These are phyloP conservation scores for Hofmannophila pseudospretella DNA, from an alignment of 2,888 invertebrate genomes.

Conservation along the genomic window DNA sequence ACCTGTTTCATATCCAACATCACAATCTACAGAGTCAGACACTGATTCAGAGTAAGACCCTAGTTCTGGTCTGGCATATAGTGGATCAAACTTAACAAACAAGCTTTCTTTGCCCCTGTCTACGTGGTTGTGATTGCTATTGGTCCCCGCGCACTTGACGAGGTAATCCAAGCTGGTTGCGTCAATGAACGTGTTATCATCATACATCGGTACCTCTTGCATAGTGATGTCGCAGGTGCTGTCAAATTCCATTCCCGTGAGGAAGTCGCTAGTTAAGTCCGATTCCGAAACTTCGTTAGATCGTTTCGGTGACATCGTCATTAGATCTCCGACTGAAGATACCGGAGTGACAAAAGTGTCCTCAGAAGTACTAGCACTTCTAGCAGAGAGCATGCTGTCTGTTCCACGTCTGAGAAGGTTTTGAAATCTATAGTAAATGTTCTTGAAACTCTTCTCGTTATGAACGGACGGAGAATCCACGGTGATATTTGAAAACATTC, in stretches of 20 bases:
- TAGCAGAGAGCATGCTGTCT: conserved; percentile 41
- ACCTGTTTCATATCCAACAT: conserved; percentile 66
- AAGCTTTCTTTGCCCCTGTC: conserved; percentile 79
- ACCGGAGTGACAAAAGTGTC: conserved; percentile 56
- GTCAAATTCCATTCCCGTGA: conserved; percentile 58
- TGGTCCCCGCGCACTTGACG: conserved; percentile 62
- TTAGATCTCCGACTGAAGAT: conserved; percentile 57
- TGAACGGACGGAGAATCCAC: conserved; percentile 30
- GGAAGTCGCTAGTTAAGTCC: conserved; percentile 51
- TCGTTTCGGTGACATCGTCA: conserved; percentile 55
- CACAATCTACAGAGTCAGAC: conserved; percentile 45
- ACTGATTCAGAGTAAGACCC: conserved; percentile 31
- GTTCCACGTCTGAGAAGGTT: conserved; percentile 36
- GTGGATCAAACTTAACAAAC: conserved; percentile 81
- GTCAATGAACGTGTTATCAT: conserved; percentile 72
- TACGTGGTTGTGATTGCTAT: conserved; percentile 42
- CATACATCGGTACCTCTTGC: conserved; percentile 51
- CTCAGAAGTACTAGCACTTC: conserved; percentile 41
- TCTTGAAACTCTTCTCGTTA: conserved; percentile 35
- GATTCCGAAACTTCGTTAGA: conserved; percentile 26
- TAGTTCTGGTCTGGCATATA: conserved; percentile 51
- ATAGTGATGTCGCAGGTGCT: conserved; percentile 65
- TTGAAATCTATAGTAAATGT: conserved; percentile 44
- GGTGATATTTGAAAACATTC: conserved; percentile 51
- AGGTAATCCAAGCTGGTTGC: conserved; percentile 77